Evolutionary conservation across 2,888 invertebrate genomes (phyloP), one percentile per base, ranked within the genome.

Genomic region (Galerucella pusilla): DNA sequence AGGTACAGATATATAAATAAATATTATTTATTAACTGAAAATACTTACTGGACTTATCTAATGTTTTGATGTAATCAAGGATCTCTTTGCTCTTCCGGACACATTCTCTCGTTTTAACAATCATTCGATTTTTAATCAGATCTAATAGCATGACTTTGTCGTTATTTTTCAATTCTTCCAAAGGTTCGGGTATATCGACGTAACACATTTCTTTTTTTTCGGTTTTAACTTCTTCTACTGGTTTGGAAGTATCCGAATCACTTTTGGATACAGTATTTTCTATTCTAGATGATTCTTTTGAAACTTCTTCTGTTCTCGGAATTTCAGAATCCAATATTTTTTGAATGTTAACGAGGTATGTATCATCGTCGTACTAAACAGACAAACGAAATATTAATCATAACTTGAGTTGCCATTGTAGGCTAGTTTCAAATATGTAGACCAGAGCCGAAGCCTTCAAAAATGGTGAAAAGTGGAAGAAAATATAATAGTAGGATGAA

Each of bases 81-180:
- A 85, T 66, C 60, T 80, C 77, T 28, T 79, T 81, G 12, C 81
- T 76, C 35, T 78, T 74, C 1, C 57, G 60, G 42, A 78, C 75
- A 45, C 80, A 81, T 46, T 84, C 83, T 70, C 74, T 84, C 6
- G 82, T 85, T 68, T 81, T 80, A 14, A 85, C 76, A 14, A 79
- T 77, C 14, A 85, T 78, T 71, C 75, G 77, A n/a, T 75, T 77
- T 11, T 77, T 76, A 3, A 76, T 67, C 46, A 78, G 65, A 35
- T 77, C 77, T 3, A 82, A 68, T 16, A 85, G 69, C 73, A 83
- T 80, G 0, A 85, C 82, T 61, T 73, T 78, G 69, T 83, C 80
- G 9, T 76, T 80, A 70, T 80, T 69, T 72, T 78, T 69, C 1
- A 83, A 57, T 20, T 69, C n/a, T 42, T 42, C 54, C 10, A 78